Percentiles rank a stretch among this genome's conserved stretches.
Conservation (phyloP, 2,888 invertebrate species). For the Ditylenchus weischeri region DNA sequence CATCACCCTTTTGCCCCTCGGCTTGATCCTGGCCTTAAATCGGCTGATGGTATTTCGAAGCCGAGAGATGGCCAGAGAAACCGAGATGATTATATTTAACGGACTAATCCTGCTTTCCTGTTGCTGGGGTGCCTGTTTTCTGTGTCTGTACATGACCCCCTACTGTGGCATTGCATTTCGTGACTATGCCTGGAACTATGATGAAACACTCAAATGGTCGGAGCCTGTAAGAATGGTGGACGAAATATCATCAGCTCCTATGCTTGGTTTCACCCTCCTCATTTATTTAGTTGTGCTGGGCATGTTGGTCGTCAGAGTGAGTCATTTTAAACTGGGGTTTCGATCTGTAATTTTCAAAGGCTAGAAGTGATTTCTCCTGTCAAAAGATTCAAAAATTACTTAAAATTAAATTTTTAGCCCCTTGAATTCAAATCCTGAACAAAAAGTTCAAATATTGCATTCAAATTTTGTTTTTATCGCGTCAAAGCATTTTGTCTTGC, state of each 20-base stretch:
- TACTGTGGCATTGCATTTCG: slow-evolving; percentile 9
- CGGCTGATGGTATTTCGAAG: slow-evolving; percentile 2
- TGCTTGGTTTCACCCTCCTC: slow-evolving; percentile 1
- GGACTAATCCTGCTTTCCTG: background rate
- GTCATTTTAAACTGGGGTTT: background rate
- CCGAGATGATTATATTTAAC: background rate
- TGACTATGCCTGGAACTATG: slow-evolving; percentile 11
- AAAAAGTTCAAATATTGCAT: no score
- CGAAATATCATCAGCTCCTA: background rate
- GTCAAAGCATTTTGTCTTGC: no score
- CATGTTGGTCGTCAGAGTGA: background rate
- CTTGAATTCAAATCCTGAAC: no score
- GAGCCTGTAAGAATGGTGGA: slow-evolving; percentile 3
- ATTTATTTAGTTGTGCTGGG: background rate
- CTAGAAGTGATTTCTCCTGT: no score
- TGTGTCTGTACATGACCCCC: slow-evolving; percentile 6
- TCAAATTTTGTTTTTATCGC: no score
- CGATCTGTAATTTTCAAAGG: no score
- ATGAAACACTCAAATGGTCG: background rate
- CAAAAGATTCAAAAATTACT: no score
- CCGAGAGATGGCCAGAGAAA: background rate
- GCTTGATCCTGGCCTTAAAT: background rate
- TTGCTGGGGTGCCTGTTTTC: background rate
- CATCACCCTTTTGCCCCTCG: slow-evolving; percentile 10
- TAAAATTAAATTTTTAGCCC: no score